Evolutionary conservation across 2,113 vertebrate species (phyloP), one percentile per base, ranked within the genome.

Genomic region (Chunga burmeisteri): DNA sequence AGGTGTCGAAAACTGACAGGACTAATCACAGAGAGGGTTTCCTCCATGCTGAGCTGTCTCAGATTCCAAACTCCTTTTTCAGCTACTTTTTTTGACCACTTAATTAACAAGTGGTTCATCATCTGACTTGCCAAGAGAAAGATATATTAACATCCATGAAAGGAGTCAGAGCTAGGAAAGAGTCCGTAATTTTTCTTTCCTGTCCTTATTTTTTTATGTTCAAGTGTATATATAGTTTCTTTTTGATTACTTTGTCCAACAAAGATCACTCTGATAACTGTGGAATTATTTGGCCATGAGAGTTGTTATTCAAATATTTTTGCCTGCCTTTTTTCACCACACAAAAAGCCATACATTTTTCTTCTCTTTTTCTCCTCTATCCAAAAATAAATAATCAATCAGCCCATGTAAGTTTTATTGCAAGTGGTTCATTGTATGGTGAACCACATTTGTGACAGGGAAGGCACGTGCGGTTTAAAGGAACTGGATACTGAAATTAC

Each of bases 71-170:
- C 6, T 80, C 58, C 58, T 86, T 74, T 73, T 91, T 79, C 80
- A 91, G 80, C 77, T 90, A 26, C 12, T 73, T 61, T 70, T 81
- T 83, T 80, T 81, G 89, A 71, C 27, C 75, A 81, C 55, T 93
- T 92, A 81, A 90, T 91, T 91, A 94, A 91, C 32, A 93, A 94
- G 66, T 30, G 16, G 53, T 80, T 85, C 42, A 73, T 82, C 77
- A 82, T 27, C 71, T 34, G 5, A 26, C 47, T 83, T 83, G 84
- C 55, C 94, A 95, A 63, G 53, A 75, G 36, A 65, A 81, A 73
- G 11, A 29, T 62, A 90, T 62, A 49, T 79, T 68, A 58, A n/a
- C 53, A 46, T 44, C 73, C 34, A 67, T 20, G 16, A 89, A 94
- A 93, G 32, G 7, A 66, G 9, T 23, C 52, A 82, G 36, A 63